Conservation (phyloP, 2,888 invertebrate species). For the Drosophila prostipennis region DNA sequence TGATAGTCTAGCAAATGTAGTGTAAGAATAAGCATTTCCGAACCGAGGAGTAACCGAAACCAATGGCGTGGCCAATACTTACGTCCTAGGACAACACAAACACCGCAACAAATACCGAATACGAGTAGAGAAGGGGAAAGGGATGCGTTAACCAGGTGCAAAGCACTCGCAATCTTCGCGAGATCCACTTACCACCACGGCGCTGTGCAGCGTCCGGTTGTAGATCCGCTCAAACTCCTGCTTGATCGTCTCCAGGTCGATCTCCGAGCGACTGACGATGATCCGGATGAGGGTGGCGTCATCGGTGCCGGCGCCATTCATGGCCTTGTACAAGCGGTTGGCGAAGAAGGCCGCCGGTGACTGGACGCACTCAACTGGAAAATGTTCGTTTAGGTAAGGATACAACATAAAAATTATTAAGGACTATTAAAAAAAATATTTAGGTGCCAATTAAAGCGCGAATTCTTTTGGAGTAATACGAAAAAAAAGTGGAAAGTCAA, state of each 20-base stretch:
- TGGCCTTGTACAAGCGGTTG: slow-evolving; percentile 87
- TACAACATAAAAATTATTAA: no score
- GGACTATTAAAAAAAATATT: no score
- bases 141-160: slow-evolving; percentile 24
- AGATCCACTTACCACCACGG: slow-evolving; percentile 86
- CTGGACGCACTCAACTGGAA: slow-evolving; percentile 89
- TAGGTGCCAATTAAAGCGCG: no score
- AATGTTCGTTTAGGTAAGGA: no score
- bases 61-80: slow-evolving; percentile 55
- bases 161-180: neutral
- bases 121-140: slow-evolving; percentile 27
- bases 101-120: slow-evolving; percentile 47
- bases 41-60: neutral
- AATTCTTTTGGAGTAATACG: no score
- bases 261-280: slow-evolving; percentile 88
- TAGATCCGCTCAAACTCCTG: slow-evolving; percentile 89
- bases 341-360: slow-evolving; percentile 89
- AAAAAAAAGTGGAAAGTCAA: no score
- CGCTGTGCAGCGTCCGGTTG: slow-evolving; percentile 88
- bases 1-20: slow-evolving; percentile 9
- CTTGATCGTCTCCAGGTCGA: slow-evolving; percentile 89
- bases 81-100: slow-evolving; percentile 63
- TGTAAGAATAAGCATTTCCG: slow-evolving; percentile 5
- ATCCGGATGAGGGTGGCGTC: slow-evolving; percentile 89
- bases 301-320: slow-evolving; percentile 90